Evolutionary conservation across 1,140 invertebrate species (phyloP).

Genomic region (Ditylenchus dipsaci): DNA sequence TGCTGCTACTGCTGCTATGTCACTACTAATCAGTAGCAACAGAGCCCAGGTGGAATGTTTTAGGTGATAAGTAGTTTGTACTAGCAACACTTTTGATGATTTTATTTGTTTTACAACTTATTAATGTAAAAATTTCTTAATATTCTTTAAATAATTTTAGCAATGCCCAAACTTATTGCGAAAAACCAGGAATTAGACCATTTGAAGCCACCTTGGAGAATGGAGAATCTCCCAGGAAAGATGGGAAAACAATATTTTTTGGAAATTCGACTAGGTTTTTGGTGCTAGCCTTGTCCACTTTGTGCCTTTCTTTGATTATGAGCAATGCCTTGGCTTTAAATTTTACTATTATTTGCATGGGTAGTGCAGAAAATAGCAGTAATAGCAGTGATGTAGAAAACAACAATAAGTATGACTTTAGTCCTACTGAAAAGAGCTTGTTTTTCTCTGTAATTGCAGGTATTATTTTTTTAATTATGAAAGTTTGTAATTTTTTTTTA

Average conservation of each 20-base stretch:
- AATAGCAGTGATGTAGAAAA: not conserved
- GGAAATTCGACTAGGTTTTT: constrained; percentile 26
- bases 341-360: constrained; percentile 10
- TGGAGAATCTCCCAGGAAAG: too few relatives aligned
- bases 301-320: constrained; percentile 36
- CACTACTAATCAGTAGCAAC: too few relatives aligned
- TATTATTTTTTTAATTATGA: not conserved
- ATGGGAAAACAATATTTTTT: constrained; percentile 1
- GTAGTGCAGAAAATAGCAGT: not conserved
- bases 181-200: too few relatives aligned
- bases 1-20: too few relatives aligned
- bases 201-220: too few relatives aligned
- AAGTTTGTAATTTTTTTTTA: not conserved
- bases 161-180: too few relatives aligned
- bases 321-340: constrained; percentile 11
- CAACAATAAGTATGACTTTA: not conserved
- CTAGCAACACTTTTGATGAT: too few relatives aligned
- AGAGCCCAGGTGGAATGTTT: too few relatives aligned
- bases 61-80: too few relatives aligned
- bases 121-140: too few relatives aligned
- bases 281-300: constrained; percentile 31
- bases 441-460: constrained; percentile 4
- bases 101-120: too few relatives aligned
- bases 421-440: constrained; percentile 5
- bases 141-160: too few relatives aligned